Base-by-base conservation (phyloP, 37 sponge, comb jelly and placozoan species). In the Dysidea cf. avara region DNA sequence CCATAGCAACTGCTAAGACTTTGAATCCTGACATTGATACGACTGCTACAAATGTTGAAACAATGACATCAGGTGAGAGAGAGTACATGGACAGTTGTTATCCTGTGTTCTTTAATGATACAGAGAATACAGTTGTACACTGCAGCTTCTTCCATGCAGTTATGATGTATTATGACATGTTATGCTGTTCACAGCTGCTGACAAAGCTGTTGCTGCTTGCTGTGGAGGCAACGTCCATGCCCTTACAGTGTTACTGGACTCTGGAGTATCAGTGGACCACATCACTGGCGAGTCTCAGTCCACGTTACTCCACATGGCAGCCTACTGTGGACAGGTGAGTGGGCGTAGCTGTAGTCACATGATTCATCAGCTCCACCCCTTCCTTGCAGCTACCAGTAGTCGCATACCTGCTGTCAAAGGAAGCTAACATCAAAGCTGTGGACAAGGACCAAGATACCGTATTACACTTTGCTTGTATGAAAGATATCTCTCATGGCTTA, bases 401-500 rank as follows among this genome's bases (percentile, higher is more conserved):
- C 28, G 17, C 40, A 18, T 76, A 43, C 43, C 81, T 90, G 26
- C 57, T 90, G 32, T 40, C 51, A 18, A 64, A 60, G 2, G 82
- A 82, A 5, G 91, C 91, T 38, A 55, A 84, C 61, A 47, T 64
- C 56, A 39, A 71, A 39, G 35, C 50, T 14, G 51, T 47, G 18
- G 91, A 90, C 78, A 76, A 39, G 2, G 91, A 84, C 34, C 66
- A 75, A 1, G 91, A 90, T 74, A 72, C 86, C 21, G 74, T 81
- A 38, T 72, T 90, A 48, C 91, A 90, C 33, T 84, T 81, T 81
- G 85, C 86, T 35, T 90, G 91, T 69, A 84, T 90, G 82, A 90
- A 84, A 51, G 78, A 64, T 36, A 53, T 75, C 37, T 38, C 73
- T 5, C 63, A 73, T 30, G 85, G 85, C 21, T 38, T 22, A 22